A percentile compares a stretch with the other conserved stretches of the same genome.
Conservation (phyloP, 2,797 vertebrate species). For the Balearica regulorum region DNA sequence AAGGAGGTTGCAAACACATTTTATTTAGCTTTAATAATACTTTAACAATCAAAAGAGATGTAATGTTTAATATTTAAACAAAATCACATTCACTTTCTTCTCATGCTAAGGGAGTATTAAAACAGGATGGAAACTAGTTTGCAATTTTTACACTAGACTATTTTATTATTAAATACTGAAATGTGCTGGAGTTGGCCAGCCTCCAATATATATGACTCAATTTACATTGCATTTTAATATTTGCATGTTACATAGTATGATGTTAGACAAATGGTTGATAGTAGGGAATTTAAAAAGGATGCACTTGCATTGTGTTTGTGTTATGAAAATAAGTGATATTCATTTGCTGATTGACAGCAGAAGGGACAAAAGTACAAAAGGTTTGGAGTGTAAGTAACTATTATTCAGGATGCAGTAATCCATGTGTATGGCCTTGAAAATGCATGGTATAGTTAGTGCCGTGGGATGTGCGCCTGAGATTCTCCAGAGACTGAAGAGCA, state of each 20-base stretch:
- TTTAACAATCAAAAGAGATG: slow-evolving; percentile 67
- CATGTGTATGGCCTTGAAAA: not conserved
- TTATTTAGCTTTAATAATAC: slow-evolving; percentile 59
- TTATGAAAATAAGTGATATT: not conserved
- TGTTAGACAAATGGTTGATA: slow-evolving; percentile 59
- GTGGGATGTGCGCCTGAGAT: not conserved
- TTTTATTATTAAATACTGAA: slow-evolving; percentile 71
- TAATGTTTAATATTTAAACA: slow-evolving; percentile 69
- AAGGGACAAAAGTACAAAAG: not conserved
- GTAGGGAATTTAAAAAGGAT: slow-evolving; percentile 43
- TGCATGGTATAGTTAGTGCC: not conserved
- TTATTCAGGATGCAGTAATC: not conserved
- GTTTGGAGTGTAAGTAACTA: not conserved
- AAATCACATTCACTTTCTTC: slow-evolving; percentile 66
- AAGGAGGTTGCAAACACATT: slow-evolving; percentile 35
- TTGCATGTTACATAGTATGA: slow-evolving; percentile 60
- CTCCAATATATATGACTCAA: slow-evolving; percentile 67
- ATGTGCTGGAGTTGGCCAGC: slow-evolving; percentile 62
- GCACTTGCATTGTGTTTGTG: slow-evolving; percentile 21
- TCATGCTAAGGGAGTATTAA: slow-evolving; percentile 69
- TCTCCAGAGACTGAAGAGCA: not conserved
- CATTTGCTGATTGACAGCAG: not conserved
- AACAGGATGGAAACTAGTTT: slow-evolving; percentile 68
- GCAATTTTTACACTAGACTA: slow-evolving; percentile 67
- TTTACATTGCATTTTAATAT: slow-evolving; percentile 70